Evolutionary conservation across 1,140 invertebrate species (phyloP).

Genomic region (Potamilus streckersoni): DNA sequence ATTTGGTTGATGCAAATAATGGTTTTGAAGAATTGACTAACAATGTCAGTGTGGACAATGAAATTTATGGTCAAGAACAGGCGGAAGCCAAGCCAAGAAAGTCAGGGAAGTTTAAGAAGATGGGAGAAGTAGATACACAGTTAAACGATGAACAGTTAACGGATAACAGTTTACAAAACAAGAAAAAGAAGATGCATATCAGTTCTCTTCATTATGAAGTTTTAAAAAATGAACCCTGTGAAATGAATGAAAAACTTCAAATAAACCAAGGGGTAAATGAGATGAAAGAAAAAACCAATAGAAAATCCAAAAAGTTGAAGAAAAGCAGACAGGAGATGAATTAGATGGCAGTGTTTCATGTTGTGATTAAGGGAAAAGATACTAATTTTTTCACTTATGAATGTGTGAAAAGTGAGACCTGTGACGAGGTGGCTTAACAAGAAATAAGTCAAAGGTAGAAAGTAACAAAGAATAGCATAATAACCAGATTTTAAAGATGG

Average conservation of each 20-base stretch:
- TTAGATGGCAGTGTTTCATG: neutral
- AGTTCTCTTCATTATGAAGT: too few relatives aligned
- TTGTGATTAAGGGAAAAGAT: neutral
- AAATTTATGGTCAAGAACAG: conserved; percentile 2
- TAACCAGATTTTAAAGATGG: too few relatives aligned
- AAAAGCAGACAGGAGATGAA: conserved; percentile 8
- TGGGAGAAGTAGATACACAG: conserved; percentile 11
- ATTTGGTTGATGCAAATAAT: neutral
- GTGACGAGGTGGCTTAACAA: conserved; percentile 9
- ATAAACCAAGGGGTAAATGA: neutral
- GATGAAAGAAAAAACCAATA: neutral
- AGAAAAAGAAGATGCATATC: neutral
- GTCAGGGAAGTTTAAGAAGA: conserved; percentile 13
- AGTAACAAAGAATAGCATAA: conserved; percentile 6
- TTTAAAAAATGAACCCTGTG: too few relatives aligned
- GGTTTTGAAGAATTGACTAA: neutral
- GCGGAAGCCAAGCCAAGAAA: neutral
- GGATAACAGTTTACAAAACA: neutral
- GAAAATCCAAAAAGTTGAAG: neutral
- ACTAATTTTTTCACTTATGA: neutral
- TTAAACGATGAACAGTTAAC: neutral
- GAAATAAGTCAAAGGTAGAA: conserved; percentile 13
- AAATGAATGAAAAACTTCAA: conserved; percentile 15
- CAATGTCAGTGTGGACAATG: conserved; percentile 6
- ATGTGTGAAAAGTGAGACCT: neutral